These are phyloP conservation scores for Teleopsis dalmanni DNA, from an alignment of 1,140 invertebrate species.

Conservation along the genomic window DNA sequence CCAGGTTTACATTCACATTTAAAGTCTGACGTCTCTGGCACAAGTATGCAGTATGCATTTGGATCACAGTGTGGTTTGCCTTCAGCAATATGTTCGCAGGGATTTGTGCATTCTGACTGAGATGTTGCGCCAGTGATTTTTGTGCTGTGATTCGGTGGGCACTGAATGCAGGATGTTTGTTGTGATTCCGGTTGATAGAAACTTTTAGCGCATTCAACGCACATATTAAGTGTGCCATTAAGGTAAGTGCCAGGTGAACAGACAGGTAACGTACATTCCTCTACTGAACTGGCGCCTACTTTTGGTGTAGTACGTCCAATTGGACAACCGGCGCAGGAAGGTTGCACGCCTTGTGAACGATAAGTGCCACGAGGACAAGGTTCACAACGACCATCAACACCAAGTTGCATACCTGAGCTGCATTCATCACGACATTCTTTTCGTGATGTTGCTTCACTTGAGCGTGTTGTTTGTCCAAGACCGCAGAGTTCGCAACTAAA, in stretches of 20 bases:
- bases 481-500: constrained; percentile 86
- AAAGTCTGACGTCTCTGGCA: constrained; percentile 77
- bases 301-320: constrained; percentile 79
- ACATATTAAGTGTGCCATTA: constrained; percentile 76
- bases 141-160: constrained; percentile 88
- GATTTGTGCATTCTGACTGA: constrained; percentile 82
- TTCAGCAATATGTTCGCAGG: constrained; percentile 64
- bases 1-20: constrained; percentile 90
- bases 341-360: constrained; percentile 77
- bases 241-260: constrained; percentile 76
- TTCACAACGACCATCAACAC: constrained; percentile 82
- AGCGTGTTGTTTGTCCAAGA: constrained; percentile 86
- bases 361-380: constrained; percentile 87
- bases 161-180: constrained; percentile 79
- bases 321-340: constrained; percentile 83
- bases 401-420: constrained; percentile 80
- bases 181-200: constrained; percentile 88
- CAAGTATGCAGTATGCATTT: constrained; percentile 83
- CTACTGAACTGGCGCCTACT: constrained; percentile 69
- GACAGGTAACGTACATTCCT: constrained; percentile 87
- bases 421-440: constrained; percentile 88
- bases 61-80: constrained; percentile 75
- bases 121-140: constrained; percentile 64
- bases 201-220: constrained; percentile 82
- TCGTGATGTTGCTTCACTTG: constrained; percentile 78